phyloP scores from a whole-genome alignment of 2,888 invertebrate species.

The Willowsia nigromaculata region DNA sequence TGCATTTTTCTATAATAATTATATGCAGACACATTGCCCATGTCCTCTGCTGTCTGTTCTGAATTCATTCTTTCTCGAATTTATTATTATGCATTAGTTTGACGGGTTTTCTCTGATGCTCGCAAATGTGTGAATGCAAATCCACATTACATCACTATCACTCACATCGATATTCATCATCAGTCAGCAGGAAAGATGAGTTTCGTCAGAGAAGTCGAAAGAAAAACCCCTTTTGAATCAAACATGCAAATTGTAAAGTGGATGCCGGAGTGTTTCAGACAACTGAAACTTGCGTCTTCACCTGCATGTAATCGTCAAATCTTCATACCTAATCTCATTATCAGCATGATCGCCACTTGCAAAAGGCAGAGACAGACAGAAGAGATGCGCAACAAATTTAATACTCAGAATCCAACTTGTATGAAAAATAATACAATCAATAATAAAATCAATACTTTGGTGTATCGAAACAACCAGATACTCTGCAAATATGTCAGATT shows the following conservation, averaged over 20 bases:
- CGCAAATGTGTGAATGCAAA: slow-evolving; percentile 34
- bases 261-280: background rate
- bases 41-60: background rate
- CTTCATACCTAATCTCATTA: slow-evolving; percentile 59
- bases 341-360: slow-evolving; percentile 10
- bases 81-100: slow-evolving; percentile 36
- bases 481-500: background rate
- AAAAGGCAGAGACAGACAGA: slow-evolving; percentile 22
- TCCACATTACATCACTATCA: slow-evolving; percentile 50
- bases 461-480: background rate
- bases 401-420: too few relatives aligned
- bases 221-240: slow-evolving; percentile 47
- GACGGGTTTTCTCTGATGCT: background rate
- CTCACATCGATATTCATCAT: slow-evolving; percentile 31
- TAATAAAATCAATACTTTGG: background rate
- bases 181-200: slow-evolving; percentile 5
- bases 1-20: too few relatives aligned
- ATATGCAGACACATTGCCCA: too few relatives aligned
- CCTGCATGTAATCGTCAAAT: slow-evolving; percentile 48
- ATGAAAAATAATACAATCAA: background rate
- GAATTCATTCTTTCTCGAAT: background rate
- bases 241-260: slow-evolving; percentile 30
- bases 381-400: background rate
- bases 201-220: background rate
- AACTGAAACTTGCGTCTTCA: background rate